phyloP scores from a whole-genome alignment of 2,888 invertebrate genomes.

The Unio delphinus region DNA sequence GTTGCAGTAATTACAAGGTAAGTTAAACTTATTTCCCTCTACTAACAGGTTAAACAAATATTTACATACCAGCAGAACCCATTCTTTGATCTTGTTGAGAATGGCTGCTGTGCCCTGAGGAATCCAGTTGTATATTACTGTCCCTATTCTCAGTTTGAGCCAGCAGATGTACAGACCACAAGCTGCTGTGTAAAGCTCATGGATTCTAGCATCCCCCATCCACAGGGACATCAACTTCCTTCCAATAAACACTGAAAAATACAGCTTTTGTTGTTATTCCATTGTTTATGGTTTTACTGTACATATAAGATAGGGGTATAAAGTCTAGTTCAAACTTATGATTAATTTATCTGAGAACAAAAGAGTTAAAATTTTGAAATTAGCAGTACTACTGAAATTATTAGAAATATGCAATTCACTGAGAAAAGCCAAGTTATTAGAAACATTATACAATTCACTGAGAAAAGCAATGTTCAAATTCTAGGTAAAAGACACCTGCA shows the following conservation, averaged over 20 bases:
- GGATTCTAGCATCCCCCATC: slow-evolving; percentile 81
- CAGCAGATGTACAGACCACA: slow-evolving; percentile 96
- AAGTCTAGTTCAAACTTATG: too few relatives aligned
- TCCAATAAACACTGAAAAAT: slow-evolving; percentile 83
- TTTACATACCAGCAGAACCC: slow-evolving; percentile 70
- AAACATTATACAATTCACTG: too few relatives aligned
- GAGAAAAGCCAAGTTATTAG: too few relatives aligned
- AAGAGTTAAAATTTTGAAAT: too few relatives aligned
- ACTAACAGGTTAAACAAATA: background rate
- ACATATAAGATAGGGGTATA: background rate
- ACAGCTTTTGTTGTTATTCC: background rate
- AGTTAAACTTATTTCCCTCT: too few relatives aligned
- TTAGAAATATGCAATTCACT: too few relatives aligned
- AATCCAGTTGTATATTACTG: slow-evolving; percentile 88
- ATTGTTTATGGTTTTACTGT: background rate
- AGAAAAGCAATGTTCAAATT: too few relatives aligned
- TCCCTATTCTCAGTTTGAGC: slow-evolving; percentile 87
- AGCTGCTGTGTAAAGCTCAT: slow-evolving; percentile 96
- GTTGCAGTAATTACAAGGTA: too few relatives aligned
- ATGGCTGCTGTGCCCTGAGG: slow-evolving; percentile 86
- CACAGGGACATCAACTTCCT: slow-evolving; percentile 89
- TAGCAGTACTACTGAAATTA: too few relatives aligned
- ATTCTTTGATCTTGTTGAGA: slow-evolving; percentile 67
- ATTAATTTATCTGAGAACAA: too few relatives aligned
- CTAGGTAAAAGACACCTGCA: too few relatives aligned